Conservation (phyloP, 2,888 invertebrate genomes). For the Hyppa rectilinea region DNA sequence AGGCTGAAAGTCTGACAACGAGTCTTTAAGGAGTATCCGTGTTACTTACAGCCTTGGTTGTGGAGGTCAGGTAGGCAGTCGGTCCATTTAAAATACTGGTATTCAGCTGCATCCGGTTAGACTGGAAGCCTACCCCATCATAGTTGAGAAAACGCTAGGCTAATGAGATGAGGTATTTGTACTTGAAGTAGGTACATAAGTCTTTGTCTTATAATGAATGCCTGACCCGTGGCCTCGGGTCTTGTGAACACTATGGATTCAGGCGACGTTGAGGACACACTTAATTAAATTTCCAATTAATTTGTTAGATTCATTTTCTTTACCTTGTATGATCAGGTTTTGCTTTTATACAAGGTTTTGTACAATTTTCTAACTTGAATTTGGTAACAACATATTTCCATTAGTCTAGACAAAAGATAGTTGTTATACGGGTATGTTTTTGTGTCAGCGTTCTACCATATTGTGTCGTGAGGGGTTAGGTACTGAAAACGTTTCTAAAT, state of each 20-base stretch:
- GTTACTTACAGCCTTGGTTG: no score
- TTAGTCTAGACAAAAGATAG: conserved; percentile 11
- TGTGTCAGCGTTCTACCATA: conserved; percentile 32
- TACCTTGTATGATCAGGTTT: not conserved
- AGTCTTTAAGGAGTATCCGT: no score
- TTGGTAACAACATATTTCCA: not conserved
- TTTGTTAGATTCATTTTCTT: not conserved
- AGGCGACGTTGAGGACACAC: conserved; percentile 1
- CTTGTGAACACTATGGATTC: conserved; percentile 10
- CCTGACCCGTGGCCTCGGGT: not conserved
- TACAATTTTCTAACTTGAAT: conserved; percentile 5
- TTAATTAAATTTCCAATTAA: conserved; percentile 45
- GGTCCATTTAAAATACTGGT: no score
- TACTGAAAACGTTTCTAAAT: conserved; percentile 71
- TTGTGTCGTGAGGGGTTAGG: conserved; percentile 44
- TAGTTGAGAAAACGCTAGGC: no score
- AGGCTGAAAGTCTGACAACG: no score
- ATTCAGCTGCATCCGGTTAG: no score
- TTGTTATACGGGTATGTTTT: conserved; percentile 39
- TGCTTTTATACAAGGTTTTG: conserved; percentile 2
- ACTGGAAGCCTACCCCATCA: no score
- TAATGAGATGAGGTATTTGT: no score
- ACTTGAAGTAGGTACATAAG: not conserved
- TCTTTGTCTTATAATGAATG: not conserved
- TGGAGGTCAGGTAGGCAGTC: no score